phyloP scores from a whole-genome alignment of 2,113 vertebrate species.

The Bos indicus region DNA sequence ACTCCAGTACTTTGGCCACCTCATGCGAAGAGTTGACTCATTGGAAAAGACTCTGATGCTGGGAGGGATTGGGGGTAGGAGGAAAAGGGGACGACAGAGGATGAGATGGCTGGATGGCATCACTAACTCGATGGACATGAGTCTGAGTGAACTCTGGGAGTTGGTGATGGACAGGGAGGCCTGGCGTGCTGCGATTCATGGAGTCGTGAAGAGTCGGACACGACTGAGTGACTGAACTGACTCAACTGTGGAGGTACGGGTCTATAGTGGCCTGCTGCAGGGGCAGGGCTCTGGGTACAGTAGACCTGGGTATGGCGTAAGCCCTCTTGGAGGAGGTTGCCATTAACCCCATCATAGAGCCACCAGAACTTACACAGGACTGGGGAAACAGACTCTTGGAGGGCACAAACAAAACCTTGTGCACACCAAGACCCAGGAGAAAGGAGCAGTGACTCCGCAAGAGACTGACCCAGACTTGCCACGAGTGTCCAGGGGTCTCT shows the following conservation, averaged over 20 bases:
- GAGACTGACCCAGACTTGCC: background rate
- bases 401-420: background rate
- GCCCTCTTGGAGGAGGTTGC: background rate
- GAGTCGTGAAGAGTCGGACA: no score
- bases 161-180: no score
- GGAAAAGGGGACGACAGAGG: no score
- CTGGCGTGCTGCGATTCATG: no score
- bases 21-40: no score
- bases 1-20: no score
- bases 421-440: background rate
- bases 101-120: no score
- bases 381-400: background rate
- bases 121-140: no score
- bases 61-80: no score
- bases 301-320: background rate
- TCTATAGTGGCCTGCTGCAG: background rate
- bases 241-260: background rate
- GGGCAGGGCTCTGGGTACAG: background rate
- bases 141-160: no score
- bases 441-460: background rate
- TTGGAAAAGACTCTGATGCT: no score
- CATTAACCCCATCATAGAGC: background rate
- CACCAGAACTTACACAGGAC: background rate
- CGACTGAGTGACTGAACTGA: no score
- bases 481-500: background rate